Percentiles rank a stretch among this genome's conserved stretches.
phyloP scores from a whole-genome alignment of 2,888 invertebrate species.

The Heliconius ethilla region DNA sequence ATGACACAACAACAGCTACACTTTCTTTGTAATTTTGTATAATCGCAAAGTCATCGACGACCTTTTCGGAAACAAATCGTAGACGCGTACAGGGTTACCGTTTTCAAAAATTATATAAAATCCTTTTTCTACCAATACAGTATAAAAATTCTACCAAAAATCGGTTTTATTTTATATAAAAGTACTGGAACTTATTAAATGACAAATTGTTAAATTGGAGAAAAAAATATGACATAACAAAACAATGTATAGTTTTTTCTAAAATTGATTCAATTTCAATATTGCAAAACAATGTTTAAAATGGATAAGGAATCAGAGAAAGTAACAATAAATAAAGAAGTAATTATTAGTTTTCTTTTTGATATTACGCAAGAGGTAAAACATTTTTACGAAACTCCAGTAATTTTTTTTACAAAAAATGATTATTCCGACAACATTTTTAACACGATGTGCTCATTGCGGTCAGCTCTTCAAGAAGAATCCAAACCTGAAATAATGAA shows the following conservation, averaged over 20 bases:
- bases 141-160: neutral
- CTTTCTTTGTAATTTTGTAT: conserved; percentile 81
- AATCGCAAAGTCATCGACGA: conserved; percentile 82
- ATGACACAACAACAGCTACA: conserved; percentile 70
- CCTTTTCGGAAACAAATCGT: conserved; percentile 79
- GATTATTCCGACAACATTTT: conserved; percentile 70
- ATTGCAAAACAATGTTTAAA: neutral
- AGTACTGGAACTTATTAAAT: neutral
- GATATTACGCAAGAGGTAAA: conserved; percentile 69
- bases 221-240: neutral
- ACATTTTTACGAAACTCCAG: conserved; percentile 69
- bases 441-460: conserved; percentile 62
- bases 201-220: neutral
- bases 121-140: conserved; percentile 25
- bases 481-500: conserved; percentile 58
- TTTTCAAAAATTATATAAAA: conserved; percentile 34
- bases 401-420: conserved; percentile 65
- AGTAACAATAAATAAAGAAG: conserved; percentile 48
- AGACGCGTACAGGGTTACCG: conserved; percentile 76
- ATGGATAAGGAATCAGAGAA: conserved; percentile 41
- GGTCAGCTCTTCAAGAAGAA: conserved; percentile 53
- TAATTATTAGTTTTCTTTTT: conserved; percentile 57
- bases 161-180: neutral
- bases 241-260: neutral
- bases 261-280: neutral